Evolutionary conservation across 2,888 invertebrate genomes (phyloP), one percentile per base, ranked within the genome.

Genomic region (Ectemnius cavifrons): DNA sequence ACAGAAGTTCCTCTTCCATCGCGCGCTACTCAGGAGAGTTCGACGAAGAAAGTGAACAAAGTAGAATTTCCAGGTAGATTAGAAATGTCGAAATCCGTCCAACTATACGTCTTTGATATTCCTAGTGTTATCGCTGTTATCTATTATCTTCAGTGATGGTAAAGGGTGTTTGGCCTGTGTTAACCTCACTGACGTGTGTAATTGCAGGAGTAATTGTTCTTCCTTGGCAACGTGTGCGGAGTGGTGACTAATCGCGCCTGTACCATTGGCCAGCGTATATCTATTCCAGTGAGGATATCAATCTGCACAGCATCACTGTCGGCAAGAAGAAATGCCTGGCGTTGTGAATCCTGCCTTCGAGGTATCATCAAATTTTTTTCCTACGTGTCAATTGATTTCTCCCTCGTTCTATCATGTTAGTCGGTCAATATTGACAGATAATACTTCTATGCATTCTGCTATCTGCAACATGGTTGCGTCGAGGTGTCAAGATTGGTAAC

Each of bases 61-160:
- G 37, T 37, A 37, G 37, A 37, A 11, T 18, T 13, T 20, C 16
- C 0, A 0, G 49, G 27, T 65, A 58, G 13, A 45, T 59, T 37
- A 52, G 5, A 37, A 3, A 11, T 23, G 14, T 52, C 52, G 52
- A 52, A 14, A 52, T 8, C 52, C n/a, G 52, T 4, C 14, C 52
- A 11, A 37, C 37, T 37, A 8, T 6, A 37, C 6, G 52, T 6
- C 52, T 52, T 52, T 16, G 13, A 8, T 14, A 16, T 11, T 52
- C 16, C 52, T 6, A 52, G 16, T 23, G 56, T 79, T 81, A 80
- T 80, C 80, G 20, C 27, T 6, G 72, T 74, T 81, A 81, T 79
- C 79, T 71, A 37, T 37, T 37, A 37, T 37, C 37, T 37, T 6
- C 8, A 4, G 37, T 11, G 37, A 11, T 37, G 5, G 37, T 37